Evolutionary conservation across 2,888 invertebrate species (phyloP).

Genomic region (Dysmachus trigonus): DNA sequence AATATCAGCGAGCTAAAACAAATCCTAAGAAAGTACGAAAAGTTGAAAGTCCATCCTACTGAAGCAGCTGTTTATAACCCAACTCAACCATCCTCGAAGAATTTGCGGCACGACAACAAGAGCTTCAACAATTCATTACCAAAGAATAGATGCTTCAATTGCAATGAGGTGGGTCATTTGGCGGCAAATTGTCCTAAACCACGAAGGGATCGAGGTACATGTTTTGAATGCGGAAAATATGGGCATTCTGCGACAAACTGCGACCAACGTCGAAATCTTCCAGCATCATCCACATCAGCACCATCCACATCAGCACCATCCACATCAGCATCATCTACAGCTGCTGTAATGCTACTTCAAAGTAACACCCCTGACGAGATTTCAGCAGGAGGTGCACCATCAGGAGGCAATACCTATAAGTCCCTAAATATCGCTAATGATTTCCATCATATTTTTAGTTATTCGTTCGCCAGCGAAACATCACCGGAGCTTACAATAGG

Average conservation of each 20-base stretch:
- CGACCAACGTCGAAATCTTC: neutral
- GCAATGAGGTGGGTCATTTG: neutral
- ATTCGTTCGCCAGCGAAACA: neutral
- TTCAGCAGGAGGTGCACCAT: too few relatives aligned
- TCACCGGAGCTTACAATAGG: neutral
- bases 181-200: neutral
- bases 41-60: neutral
- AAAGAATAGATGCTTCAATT: neutral
- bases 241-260: neutral
- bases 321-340: too few relatives aligned
- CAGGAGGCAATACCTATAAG: neutral
- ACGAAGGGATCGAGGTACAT: neutral
- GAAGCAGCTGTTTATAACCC: neutral
- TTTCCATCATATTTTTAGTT: neutral
- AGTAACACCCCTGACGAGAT: neutral
- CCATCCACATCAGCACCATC: neutral
- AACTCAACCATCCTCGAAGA: neutral
- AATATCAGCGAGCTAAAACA: neutral
- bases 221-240: neutral
- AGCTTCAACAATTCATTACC: neutral
- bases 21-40: neutral
- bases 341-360: neutral
- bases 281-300: too few relatives aligned
- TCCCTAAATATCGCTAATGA: neutral
- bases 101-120: neutral